Conservation (phyloP, 2,888 invertebrate species). For the Elegia similella region DNA sequence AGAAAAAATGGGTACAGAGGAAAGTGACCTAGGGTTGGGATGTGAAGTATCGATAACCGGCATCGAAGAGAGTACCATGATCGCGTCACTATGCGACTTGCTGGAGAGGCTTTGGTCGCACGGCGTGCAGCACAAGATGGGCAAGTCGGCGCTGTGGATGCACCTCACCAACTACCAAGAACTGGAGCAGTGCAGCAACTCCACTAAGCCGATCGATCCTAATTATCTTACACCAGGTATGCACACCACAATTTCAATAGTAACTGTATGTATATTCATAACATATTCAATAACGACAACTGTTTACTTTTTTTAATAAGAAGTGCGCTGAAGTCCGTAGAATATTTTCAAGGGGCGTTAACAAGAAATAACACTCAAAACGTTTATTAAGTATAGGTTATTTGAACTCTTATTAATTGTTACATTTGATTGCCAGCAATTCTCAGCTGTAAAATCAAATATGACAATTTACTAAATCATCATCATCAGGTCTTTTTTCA, state of each 20-base stretch:
- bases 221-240: slow-evolving; percentile 79
- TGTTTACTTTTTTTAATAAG: too few species aligned
- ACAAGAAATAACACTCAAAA: too few species aligned
- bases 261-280: too few species aligned
- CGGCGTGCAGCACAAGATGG: slow-evolving; percentile 96
- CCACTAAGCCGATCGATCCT: slow-evolving; percentile 76
- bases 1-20: slow-evolving; percentile 99
- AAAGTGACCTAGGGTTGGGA: slow-evolving; percentile 94
- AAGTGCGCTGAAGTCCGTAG: too few species aligned
- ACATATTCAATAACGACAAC: too few species aligned
- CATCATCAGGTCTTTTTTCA: too few species aligned
- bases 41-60: slow-evolving; percentile 87
- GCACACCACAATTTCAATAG: slow-evolving; percentile 21
- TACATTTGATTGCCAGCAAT: too few species aligned
- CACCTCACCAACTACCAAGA: slow-evolving; percentile 95
- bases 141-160: slow-evolving; percentile 98
- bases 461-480: too few species aligned
- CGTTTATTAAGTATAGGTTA: too few species aligned
- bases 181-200: slow-evolving; percentile 85
- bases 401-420: too few species aligned
- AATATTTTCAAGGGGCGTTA: too few species aligned
- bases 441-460: too few species aligned
- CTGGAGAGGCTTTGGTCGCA: slow-evolving; percentile 99
- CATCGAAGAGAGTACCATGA: slow-evolving; percentile 98
- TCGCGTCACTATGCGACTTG: slow-evolving; percentile 98